Base-by-base conservation (phyloP, 2,113 vertebrate genomes). In the Periophthalmus modestus region DNA sequence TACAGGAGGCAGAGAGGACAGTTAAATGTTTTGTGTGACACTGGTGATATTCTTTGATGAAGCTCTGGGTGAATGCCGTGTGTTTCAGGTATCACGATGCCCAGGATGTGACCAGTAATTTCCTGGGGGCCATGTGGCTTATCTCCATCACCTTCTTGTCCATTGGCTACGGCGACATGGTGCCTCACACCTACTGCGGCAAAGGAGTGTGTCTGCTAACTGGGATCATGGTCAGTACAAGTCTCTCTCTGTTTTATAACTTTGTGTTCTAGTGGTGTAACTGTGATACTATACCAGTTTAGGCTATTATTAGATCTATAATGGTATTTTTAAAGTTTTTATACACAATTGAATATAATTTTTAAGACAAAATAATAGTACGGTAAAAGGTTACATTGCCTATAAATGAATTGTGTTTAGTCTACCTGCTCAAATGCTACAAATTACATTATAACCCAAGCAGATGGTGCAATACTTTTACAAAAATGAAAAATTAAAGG, bases 91-190 rank as follows among this genome's bases (percentile, higher is more conserved):
- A 99, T 86, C 98, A 99, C 0, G 97, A 99, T 89, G 95, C 96
- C 77, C 97, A 99, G 91, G 98, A 99, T 0, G 96, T 99, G 52
- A 99, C 97, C 89, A 99, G 98, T 90, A 99, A 98, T 94, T 99
- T 99, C 87, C 94, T 99, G 88, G 95, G 98, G 0, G 98, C 98
- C 84, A 99, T 99, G 98, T 99, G 98, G 97, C 95, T 99, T 68
- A 98, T 99, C 90, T 99, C 98, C 89, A 99, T 99, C 93, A 99
- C 98, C 7, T 99, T 99, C 92, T 93, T 99, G 66, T 99, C 98
- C 92, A 98, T 99, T 0, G 98, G 98, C 71, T 99, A 99, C 0
- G 98, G 98, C 11, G 98, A 99, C 87, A 99, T 99, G 97, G 97
- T 99, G 36, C 98, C 98, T 2, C 96, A 99, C 92, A 99, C 98